Evolutionary conservation across 2,797 vertebrate genomes (phyloP), one percentile per base, ranked within the genome.

Genomic region (Crenuchus spilurus): DNA sequence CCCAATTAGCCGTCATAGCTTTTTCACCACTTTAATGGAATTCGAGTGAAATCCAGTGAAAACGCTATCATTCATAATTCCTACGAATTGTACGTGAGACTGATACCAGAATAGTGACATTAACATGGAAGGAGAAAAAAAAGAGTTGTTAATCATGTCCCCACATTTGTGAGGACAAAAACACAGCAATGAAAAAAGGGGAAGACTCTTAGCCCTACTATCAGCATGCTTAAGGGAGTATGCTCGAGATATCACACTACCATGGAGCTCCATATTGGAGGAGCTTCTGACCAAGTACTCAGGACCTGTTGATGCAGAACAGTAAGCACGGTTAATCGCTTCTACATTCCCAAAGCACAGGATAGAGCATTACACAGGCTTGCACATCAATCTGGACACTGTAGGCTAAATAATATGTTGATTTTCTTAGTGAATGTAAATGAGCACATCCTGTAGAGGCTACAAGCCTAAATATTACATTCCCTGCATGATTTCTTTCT

Each of bases 251-350:
- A 46, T 70, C 66, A 72, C 79, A 57, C 75, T 77, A 92, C 90
- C 90, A 80, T 89, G 85, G 64, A 87, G 7, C 9, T 44, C 60
- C 10, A 86, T 24, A 73, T 88, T 82, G 41, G 68, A 30, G 80
- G 79, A 82, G 64, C 30, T 60, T 70, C 76, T 74, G 72, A 76
- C 71, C 30, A 85, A 86, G 70, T 64, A 86, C 58, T 85, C 80
- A 48, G 85, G 84, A 60, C 85, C 89, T 92, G 85, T 39, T 63
- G 72, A 52, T 63, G 70, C 48, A 76, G 39, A 79, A 79, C 57
- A 74, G 67, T 66, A 51, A 35, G 72, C 72, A 75, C 7, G 18
- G 39, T 55, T 75, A 70, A 75, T 72, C 24, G 46, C 24, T 37
- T 75, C 22, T 39, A 66, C 20, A 13, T 42, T 51, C 7, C 55